Evolutionary conservation across 2,888 invertebrate species (phyloP).

Genomic region (Lepetodrilus schrolli): DNA sequence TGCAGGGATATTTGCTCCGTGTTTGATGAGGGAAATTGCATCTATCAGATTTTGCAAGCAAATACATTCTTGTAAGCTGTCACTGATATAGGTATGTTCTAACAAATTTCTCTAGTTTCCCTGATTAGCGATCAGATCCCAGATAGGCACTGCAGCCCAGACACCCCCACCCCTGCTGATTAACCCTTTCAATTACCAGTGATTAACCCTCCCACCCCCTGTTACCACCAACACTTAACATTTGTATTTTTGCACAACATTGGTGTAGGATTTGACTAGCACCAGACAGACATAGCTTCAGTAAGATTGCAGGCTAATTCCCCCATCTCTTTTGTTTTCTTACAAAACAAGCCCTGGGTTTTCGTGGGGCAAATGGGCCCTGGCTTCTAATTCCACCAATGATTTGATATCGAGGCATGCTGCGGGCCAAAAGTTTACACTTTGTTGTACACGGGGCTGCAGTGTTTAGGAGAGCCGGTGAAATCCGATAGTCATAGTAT

Average conservation of each 20-base stretch:
- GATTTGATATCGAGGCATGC: constrained; percentile 27
- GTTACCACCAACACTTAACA: not conserved
- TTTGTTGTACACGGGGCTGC: not conserved
- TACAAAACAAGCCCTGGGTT: constrained; percentile 12
- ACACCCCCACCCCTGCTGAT: not conserved
- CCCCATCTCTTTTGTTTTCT: constrained; percentile 5
- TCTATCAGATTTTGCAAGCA: constrained; percentile 10
- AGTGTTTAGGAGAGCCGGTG: constrained; percentile 12
- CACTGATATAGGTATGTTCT: not conserved
- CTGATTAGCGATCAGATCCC: constrained; percentile 11
- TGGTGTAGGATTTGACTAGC: not conserved
- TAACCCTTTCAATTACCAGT: too few relatives aligned
- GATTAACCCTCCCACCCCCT: not conserved
- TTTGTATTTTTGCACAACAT: constrained; percentile 27
- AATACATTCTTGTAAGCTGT: constrained; percentile 1
- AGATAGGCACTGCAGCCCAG: not conserved
- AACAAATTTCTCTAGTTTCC: not conserved
- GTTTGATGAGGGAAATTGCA: constrained; percentile 6
- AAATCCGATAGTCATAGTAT: constrained; percentile 10
- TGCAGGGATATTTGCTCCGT: not conserved
- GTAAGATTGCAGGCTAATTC: constrained; percentile 21
- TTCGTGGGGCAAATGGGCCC: constrained; percentile 12
- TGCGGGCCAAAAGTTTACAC: constrained; percentile 10
- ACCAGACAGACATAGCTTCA: constrained; percentile 9
- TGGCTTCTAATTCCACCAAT: constrained; percentile 22